phyloP scores from a whole-genome alignment of 2,888 invertebrate species.

The Rotaria macrura region DNA sequence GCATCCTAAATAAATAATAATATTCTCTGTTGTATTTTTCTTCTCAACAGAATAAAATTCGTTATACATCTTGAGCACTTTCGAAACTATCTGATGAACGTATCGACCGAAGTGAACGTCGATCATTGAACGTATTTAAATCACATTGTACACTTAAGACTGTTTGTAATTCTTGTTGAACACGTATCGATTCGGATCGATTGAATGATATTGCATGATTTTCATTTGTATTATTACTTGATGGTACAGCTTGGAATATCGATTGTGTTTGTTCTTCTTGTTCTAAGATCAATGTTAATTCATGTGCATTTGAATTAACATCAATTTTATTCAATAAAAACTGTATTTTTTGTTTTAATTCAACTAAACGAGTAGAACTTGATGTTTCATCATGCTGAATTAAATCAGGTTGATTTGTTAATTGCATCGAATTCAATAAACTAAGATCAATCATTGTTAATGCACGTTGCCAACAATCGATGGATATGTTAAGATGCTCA shows the following conservation, averaged over 20 bases:
- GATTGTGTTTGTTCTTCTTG: not conserved
- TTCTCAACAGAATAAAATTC: not conserved
- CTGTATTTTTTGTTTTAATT: not conserved
- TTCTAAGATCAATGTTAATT: not conserved
- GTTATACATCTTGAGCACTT: not conserved
- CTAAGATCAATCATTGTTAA: not conserved
- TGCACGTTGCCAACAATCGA: slow-evolving; percentile 8
- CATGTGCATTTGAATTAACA: not conserved
- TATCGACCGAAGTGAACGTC: not conserved
- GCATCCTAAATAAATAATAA: not conserved
- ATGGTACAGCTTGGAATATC: not conserved
- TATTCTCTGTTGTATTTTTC: not conserved
- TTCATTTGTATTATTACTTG: not conserved
- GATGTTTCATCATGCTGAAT: not conserved
- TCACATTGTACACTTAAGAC: not conserved
- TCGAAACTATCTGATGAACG: slow-evolving; percentile 2
- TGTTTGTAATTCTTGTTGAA: slow-evolving; percentile 14
- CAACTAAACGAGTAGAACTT: not conserved
- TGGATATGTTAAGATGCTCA: not conserved
- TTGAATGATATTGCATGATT: not conserved
- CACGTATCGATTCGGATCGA: not conserved
- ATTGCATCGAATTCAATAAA: not conserved
- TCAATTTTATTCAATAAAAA: slow-evolving; percentile 6
- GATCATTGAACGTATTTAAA: slow-evolving; percentile 1
- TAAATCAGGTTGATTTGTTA: not conserved